Base-by-base conservation (phyloP, 2,113 vertebrate species). In the Narcine bancroftii region DNA sequence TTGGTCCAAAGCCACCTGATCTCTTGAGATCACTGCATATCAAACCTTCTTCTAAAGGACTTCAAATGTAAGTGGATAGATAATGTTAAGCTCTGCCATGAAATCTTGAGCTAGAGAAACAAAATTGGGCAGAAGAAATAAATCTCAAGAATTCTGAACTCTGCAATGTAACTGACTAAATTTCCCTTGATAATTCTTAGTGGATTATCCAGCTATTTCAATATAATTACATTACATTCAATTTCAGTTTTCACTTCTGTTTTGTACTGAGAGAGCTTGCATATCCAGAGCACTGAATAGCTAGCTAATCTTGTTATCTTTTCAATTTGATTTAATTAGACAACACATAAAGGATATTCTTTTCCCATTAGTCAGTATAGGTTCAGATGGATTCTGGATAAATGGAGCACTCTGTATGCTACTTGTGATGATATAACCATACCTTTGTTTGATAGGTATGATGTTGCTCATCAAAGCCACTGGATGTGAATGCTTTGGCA, bases 81-180 rank as follows among this genome's bases (percentile, higher is more conserved):
- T 95, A 92, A 95, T 94, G 92, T 93, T 39, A n/a, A 71, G 79
- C 93, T 94, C 79, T 76, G 89, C 92, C 93, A 63, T 93, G 94
- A 89, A 95, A 94, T 3, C 29, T n/a, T 93, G 65, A 94, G 94
- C 94, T 85, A 93, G 92, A 94, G 92, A 39, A 94, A 93, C 66
- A 81, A 92, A 95, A 94, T 95, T 93, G 93, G 94, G 94, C 93
- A 92, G 92, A 93, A 2, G 26, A 92, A 69, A 89, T 39, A 93
- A 89, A 81, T 9, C 92, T 92, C 2, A 66, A 72, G 93, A 92
- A 93, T 92, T 93, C 94, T 93, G 93, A 69, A 92, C 92, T 45
- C 87, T 94, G 93, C 33, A 87, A 36, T 92, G 93, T 94, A 93
- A 93, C 92, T 73, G 47, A 75, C 81, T 92, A 42, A 65, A 39